Evolutionary conservation across 2,113 vertebrate genomes (phyloP).

Genomic region (Smithornis capensis): DNA sequence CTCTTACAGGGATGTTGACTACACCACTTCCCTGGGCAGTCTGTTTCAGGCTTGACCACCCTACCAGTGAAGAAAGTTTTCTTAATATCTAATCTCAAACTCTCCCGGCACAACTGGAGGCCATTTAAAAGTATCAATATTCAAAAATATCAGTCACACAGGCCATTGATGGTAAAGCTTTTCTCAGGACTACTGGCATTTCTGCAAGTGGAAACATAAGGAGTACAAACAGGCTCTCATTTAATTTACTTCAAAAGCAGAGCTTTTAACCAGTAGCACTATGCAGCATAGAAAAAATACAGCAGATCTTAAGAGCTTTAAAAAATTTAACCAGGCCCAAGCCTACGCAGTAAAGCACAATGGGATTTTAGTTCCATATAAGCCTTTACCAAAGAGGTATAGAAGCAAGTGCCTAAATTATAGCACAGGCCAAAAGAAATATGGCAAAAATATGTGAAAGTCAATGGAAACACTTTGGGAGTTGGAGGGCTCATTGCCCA

Average conservation of each 20-base stretch:
- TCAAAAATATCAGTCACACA: background rate
- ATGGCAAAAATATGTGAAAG: conserved; percentile 10
- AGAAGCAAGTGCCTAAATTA: conserved; percentile 14
- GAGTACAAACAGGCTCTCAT: background rate
- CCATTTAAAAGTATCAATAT: background rate
- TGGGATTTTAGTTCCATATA: background rate
- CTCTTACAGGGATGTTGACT: background rate
- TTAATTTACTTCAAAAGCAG: background rate
- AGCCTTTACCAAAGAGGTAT: background rate
- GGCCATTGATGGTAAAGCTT: background rate
- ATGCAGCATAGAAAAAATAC: background rate
- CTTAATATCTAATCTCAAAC: background rate
- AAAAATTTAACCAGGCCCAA: background rate
- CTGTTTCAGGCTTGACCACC: background rate
- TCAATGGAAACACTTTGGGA: background rate
- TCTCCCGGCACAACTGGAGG: background rate
- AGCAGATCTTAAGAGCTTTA: background rate
- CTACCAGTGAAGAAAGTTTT: background rate
- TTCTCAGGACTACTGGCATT: background rate
- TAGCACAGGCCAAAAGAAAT: conserved; percentile 22
- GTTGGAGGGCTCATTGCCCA: background rate
- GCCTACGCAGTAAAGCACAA: background rate
- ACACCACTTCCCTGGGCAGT: background rate
- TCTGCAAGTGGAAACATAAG: background rate
- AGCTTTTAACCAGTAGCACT: background rate